Evolutionary conservation across 2,888 invertebrate genomes (phyloP).

Genomic region (Acleris sparsana): DNA sequence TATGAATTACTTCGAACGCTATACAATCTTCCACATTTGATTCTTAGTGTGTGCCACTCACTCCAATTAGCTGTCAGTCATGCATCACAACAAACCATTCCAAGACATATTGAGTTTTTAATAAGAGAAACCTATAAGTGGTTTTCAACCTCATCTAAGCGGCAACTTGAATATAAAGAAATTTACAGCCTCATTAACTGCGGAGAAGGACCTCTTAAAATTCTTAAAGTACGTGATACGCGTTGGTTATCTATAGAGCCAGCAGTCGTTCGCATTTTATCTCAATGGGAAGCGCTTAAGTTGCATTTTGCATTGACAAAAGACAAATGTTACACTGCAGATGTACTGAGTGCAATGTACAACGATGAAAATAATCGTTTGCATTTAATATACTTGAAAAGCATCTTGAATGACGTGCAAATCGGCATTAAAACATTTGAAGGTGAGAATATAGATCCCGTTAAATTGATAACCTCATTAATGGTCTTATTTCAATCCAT

Average conservation of each 20-base stretch:
- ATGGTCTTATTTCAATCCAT: slow-evolving; percentile 41
- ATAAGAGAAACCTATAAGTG: slow-evolving; percentile 51
- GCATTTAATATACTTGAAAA: slow-evolving; percentile 32
- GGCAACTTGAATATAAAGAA: slow-evolving; percentile 43
- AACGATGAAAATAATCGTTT: slow-evolving; percentile 37
- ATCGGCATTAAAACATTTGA: slow-evolving; percentile 36
- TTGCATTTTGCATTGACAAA: slow-evolving; percentile 24
- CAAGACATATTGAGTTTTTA: slow-evolving; percentile 48
- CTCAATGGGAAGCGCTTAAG: slow-evolving; percentile 1
- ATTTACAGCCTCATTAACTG: slow-evolving; percentile 46
- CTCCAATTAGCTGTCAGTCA: slow-evolving; percentile 49
- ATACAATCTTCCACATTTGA: slow-evolving; percentile 41
- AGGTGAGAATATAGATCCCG: slow-evolving; percentile 36
- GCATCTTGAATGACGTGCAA: slow-evolving; percentile 37
- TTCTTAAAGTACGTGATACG: neutral
- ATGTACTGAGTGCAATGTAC: slow-evolving; percentile 41
- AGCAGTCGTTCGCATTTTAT: neutral
- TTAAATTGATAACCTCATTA: slow-evolving; percentile 9
- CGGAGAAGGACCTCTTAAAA: slow-evolving; percentile 10
- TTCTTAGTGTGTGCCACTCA: slow-evolving; percentile 45
- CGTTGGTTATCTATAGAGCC: neutral
- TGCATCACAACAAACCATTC: slow-evolving; percentile 47
- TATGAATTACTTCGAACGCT: slow-evolving; percentile 43
- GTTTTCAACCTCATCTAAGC: slow-evolving; percentile 45
- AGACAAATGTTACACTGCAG: slow-evolving; percentile 46